Conservation (phyloP, 2,113 vertebrate species). For the Ophthalmolycus amberensis region DNA sequence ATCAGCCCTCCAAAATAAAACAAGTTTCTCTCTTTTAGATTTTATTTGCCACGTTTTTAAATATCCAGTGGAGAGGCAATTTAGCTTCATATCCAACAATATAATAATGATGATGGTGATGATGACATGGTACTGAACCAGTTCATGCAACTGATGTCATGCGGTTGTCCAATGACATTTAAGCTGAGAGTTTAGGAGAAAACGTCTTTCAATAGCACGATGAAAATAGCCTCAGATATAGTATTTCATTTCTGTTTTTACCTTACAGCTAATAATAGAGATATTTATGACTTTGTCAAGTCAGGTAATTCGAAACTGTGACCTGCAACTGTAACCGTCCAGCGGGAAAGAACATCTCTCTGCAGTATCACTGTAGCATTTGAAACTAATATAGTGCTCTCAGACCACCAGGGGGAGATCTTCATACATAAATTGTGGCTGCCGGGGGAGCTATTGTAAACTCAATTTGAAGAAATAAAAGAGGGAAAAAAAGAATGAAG, state of each 20-base stretch:
- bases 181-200: slow-evolving; percentile 52
- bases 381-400: slow-evolving; percentile 24
- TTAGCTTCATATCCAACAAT: not conserved
- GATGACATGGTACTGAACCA: slow-evolving; percentile 21
- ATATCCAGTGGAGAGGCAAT: not conserved
- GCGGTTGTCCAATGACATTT: slow-evolving; percentile 49
- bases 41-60: not conserved
- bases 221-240: slow-evolving; percentile 65
- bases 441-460: slow-evolving; percentile 7
- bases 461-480: slow-evolving; percentile 3
- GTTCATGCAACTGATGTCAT: slow-evolving; percentile 44
- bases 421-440: slow-evolving; percentile 72
- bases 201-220: slow-evolving; percentile 54
- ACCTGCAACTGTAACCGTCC: slow-evolving; percentile 68
- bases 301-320: slow-evolving; percentile 72
- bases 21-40: not conserved
- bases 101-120: slow-evolving; percentile 5
- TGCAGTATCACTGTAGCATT: slow-evolving; percentile 46
- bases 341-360: slow-evolving; percentile 56
- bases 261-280: slow-evolving; percentile 73
- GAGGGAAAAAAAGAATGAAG: not conserved
- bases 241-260: slow-evolving; percentile 75
- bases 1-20: not conserved
- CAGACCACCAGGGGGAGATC: slow-evolving; percentile 82
- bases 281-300: slow-evolving; percentile 71